A percentile compares a stretch with the other conserved stretches of the same genome.
Conservation (phyloP, 2,113 vertebrate species). For the Sebastes fasciatus region DNA sequence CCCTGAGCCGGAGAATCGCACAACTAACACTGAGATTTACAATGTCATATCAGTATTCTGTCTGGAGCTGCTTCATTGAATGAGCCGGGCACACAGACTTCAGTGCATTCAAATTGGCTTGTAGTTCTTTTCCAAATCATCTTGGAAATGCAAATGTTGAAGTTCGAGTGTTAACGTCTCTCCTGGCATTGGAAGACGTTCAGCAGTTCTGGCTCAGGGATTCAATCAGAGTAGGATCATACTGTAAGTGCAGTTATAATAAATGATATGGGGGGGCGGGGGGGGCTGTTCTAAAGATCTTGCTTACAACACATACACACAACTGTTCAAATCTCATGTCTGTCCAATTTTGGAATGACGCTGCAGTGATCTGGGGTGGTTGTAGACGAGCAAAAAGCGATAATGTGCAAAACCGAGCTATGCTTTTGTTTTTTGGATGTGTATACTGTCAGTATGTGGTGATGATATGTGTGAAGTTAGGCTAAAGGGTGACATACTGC, state of each 20-base stretch:
- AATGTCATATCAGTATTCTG: constrained; percentile 30
- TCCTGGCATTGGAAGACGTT: neutral
- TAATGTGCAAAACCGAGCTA: neutral
- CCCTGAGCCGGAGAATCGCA: constrained; percentile 1
- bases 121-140: constrained; percentile 1
- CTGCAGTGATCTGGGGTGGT: neutral
- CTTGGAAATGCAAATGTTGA: neutral
- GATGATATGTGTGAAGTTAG: neutral
- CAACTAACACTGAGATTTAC: constrained; percentile 25
- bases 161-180: neutral
- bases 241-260: neutral
- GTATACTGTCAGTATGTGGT: constrained; percentile 2
- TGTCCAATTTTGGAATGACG: neutral
- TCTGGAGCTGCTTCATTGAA: neutral
- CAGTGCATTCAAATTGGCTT: neutral
- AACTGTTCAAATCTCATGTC: neutral
- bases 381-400: neutral
- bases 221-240: neutral
- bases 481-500: neutral
- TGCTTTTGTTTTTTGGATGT: neutral
- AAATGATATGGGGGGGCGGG: neutral
- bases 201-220: constrained; percentile 1
- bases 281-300: neutral
- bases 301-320: neutral
- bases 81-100: constrained; percentile 1